These are phyloP conservation scores for Hydrochoerus hydrochaeris DNA, from an alignment of 2,113 vertebrate species.

Conservation along the genomic window DNA sequence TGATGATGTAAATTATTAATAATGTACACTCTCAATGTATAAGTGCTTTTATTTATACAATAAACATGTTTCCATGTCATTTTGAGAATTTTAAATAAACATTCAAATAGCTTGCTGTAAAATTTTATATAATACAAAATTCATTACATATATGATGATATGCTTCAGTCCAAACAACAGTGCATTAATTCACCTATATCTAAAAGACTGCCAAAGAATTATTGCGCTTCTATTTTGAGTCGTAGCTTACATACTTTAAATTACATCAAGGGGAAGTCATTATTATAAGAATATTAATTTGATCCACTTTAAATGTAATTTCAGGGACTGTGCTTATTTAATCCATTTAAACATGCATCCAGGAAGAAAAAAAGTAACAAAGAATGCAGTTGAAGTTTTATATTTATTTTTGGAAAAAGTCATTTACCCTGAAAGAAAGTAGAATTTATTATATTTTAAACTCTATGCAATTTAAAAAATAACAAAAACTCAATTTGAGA, in stretches of 20 bases:
- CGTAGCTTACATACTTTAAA: constrained; percentile 73
- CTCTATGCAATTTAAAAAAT: constrained; percentile 63
- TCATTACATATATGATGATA: constrained; percentile 84
- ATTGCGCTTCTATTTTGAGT: constrained; percentile 69
- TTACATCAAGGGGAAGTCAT: constrained; percentile 58
- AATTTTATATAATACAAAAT: constrained; percentile 93
- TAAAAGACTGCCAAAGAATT: constrained; percentile 82
- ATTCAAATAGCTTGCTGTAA: constrained; percentile 91
- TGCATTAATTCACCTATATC: constrained; percentile 85
- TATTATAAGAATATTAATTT: constrained; percentile 72
- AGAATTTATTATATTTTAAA: constrained; percentile 60
- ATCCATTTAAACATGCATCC: constrained; percentile 73
- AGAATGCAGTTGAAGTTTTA: constrained; percentile 69
- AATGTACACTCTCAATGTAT: constrained; percentile 74
- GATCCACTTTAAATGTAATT: constrained; percentile 74
- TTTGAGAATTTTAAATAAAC: constrained; percentile 86
- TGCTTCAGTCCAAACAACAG: constrained; percentile 88
- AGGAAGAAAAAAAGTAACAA: constrained; percentile 64
- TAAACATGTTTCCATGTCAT: constrained; percentile 82
- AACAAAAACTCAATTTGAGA: constrained; percentile 37
- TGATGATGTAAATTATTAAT: constrained; percentile 72
- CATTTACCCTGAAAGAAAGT: constrained; percentile 65
- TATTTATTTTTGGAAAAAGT: constrained; percentile 65
- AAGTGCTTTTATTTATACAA: constrained; percentile 83
- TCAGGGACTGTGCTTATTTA: constrained; percentile 73